phyloP scores from a whole-genome alignment of 1,140 invertebrate species.

The Zaprionus africanus region DNA sequence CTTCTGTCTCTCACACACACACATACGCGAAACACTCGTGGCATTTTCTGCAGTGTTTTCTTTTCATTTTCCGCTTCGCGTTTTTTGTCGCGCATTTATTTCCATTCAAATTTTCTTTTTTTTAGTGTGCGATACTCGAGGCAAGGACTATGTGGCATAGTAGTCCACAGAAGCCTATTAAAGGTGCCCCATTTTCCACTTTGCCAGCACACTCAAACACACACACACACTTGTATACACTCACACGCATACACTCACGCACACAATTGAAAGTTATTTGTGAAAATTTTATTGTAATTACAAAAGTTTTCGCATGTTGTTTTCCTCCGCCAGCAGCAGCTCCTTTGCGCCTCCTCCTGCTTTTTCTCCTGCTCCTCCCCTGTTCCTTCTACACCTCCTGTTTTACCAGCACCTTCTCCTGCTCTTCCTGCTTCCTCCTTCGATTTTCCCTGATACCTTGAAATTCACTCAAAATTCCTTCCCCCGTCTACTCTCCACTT shows the following conservation, averaged over 20 bases:
- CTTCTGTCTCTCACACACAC: slow-evolving; percentile 2
- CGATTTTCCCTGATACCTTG: slow-evolving; percentile 64
- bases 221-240: slow-evolving; percentile 10
- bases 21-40: slow-evolving; percentile 4
- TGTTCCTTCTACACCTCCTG: neutral
- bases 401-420: neutral
- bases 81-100: slow-evolving; percentile 29
- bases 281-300: slow-evolving; percentile 83
- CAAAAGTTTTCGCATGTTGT: slow-evolving; percentile 79
- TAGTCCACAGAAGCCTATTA: slow-evolving; percentile 28
- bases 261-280: slow-evolving; percentile 82
- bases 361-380: neutral
- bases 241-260: slow-evolving; percentile 21
- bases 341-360: neutral
- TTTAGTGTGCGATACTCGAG: neutral
- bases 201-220: neutral
- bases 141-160: slow-evolving; percentile 22
- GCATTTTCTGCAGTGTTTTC: slow-evolving; percentile 58
- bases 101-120: slow-evolving; percentile 16
- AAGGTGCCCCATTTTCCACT: slow-evolving; percentile 30
- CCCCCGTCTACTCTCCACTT: neutral
- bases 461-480: slow-evolving; percentile 74
- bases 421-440: slow-evolving; percentile 9
- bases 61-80: slow-evolving; percentile 59
- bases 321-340: slow-evolving; percentile 7